Base-by-base conservation (phyloP, 2,113 vertebrate genomes). In the Etheostoma cragini region DNA sequence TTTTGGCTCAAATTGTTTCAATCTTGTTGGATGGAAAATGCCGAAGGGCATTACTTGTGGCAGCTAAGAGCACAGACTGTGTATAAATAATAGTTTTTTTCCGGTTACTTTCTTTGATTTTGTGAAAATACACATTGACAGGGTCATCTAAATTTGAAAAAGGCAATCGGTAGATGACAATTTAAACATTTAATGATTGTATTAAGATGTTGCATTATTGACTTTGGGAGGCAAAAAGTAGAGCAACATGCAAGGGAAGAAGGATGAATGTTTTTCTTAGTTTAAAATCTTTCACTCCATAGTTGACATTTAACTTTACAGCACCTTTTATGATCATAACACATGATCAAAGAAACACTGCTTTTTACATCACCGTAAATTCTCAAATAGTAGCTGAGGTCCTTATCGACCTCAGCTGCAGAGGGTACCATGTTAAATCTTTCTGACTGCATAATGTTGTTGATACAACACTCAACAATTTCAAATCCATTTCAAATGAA, bases 121-220 rank as follows among this genome's bases (percentile, higher is more conserved):
- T 81, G 62, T 88, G 33, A 63, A 82, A 79, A 38, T 47, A 85
- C 54, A 66, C 76, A 69, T 69, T 85, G 72, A 90, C 93, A 91
- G 91, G 88, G 89, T 90, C 86, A 38, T 83, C 61, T 54, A 74
- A 89, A 91, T 86, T 90, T 60, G 19, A 85, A 85, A 82, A 78
- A 87, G 87, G 93, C 93, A 93, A 93, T 94, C 92, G 71, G 58
- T 88, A 79, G 88, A 88, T 85, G 89, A 91, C 92, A 93, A 93
- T 92, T 91, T 0, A 75, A 83, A 84, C 54, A 82, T 83, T 61
- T 81, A 13, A 81, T 83, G 90, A 90, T 92, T 91, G 88, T 92
- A 87, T 81, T 47, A 10, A 63, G 49, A 35, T 47, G 63, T 58
- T 91, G 54, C 62, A 49, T 79, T 72, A 71, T 80, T 78, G 63